Evolutionary conservation across 2,113 vertebrate species (phyloP).

Genomic region (Meriones unguiculatus): DNA sequence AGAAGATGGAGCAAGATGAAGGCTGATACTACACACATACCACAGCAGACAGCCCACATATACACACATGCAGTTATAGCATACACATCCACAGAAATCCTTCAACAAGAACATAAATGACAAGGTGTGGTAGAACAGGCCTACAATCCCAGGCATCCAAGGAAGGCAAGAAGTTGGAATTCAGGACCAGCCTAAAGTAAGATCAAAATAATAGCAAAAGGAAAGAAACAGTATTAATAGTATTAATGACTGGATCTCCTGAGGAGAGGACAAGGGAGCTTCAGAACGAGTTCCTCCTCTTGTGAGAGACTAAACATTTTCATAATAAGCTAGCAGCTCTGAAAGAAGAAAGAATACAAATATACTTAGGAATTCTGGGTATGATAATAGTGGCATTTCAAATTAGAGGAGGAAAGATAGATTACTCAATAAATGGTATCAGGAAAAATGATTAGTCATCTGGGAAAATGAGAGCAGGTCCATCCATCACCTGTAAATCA

Average conservation of each 20-base stretch:
- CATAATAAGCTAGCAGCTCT: constrained; percentile 14
- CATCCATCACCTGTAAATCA: constrained; percentile 26
- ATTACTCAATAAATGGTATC: constrained; percentile 57
- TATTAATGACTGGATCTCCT: constrained; percentile 26
- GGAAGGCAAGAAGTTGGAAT: neutral
- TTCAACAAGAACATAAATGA: neutral
- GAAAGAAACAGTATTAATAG: neutral
- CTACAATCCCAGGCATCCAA: neutral
- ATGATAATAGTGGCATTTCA: neutral
- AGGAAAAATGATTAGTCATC: constrained; percentile 40
- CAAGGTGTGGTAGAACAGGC: neutral
- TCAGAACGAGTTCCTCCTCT: neutral
- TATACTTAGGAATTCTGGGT: neutral
- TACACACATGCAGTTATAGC: neutral
- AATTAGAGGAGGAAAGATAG: constrained; percentile 55
- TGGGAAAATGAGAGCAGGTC: neutral
- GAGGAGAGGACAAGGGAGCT: neutral
- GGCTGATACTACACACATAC: neutral
- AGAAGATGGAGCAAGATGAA: neutral
- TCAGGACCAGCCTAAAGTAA: neutral
- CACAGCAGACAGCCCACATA: neutral
- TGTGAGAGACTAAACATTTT: neutral
- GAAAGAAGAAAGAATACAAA: constrained; percentile 40
- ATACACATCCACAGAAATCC: neutral
- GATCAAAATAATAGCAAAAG: neutral